phyloP scores from a whole-genome alignment of 2,113 vertebrate species.

The Prolemur simus region DNA sequence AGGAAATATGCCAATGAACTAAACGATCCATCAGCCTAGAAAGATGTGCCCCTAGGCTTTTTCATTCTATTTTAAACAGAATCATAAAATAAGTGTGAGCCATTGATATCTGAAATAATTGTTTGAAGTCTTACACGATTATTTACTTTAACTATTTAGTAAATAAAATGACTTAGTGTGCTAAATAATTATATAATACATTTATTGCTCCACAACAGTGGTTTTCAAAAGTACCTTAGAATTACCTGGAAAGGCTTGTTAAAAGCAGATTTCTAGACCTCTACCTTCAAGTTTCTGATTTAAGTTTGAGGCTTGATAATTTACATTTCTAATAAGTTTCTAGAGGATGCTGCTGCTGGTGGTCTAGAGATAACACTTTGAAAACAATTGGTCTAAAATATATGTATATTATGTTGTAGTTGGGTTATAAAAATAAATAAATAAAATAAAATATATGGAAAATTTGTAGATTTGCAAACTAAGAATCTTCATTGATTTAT shows the following conservation, averaged over 20 bases:
- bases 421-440: too few relatives aligned
- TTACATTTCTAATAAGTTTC: conserved; percentile 33
- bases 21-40: conserved; percentile 42
- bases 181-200: conserved; percentile 21
- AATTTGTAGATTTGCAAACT: conserved; percentile 8
- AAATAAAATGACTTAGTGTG: neutral
- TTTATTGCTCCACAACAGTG: neutral
- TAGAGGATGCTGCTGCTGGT: neutral
- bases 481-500: neutral
- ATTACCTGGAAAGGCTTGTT: neutral
- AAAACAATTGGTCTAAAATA: neutral
- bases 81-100: conserved; percentile 27
- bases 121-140: neutral
- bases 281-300: neutral
- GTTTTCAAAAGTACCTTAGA: conserved; percentile 33
- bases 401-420: neutral
- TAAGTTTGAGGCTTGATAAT: conserved; percentile 19
- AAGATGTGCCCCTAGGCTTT: conserved; percentile 5
- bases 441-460: neutral
- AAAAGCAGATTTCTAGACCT: conserved; percentile 30
- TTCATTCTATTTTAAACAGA: conserved; percentile 47
- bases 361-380: neutral
- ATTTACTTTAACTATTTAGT: neutral
- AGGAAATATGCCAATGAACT: conserved; percentile 58
- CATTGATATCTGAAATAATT: neutral